Evolutionary conservation across 2,888 invertebrate genomes (phyloP), one percentile per base, ranked within the genome.

Genomic region (Xanthia icteritia): DNA sequence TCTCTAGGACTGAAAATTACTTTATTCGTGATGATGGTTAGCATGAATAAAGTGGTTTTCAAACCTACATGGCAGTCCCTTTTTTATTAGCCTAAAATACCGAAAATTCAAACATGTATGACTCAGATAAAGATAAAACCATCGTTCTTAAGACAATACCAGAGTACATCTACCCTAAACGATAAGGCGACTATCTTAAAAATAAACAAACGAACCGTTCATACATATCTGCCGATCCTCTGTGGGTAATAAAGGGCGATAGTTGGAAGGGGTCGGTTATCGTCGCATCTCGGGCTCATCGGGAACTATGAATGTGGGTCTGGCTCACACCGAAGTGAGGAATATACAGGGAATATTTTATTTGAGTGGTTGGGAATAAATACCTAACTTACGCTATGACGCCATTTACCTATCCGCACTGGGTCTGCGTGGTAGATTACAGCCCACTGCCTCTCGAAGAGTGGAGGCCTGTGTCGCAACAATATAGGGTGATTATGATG

Each of bases 221-320:
- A 54, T 39, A 79, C 67, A 77, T 83, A 77, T 75, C 71, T 74
- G 66, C 58, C 64, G 61, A 67, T 82, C 80, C 78, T 79, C 81
- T 60, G 81, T 73, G 79, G 72, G 76, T 58, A 74, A 76, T 79
- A 84, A 78, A 81, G 76, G 69, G 48, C n/a, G 60, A 82, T 81
- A 81, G 79, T 83, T 76, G 70, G 74, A 76, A 83, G 82, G 83
- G 82, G 74, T 77, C 66, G 48, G 81, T 72, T 80, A 87, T 86
- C 85, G 76, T 42, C 66, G 58, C 79, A 85, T 82, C 79, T 76
- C 27, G 76, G 39, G 23, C 78, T 71, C 76, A 79, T 79, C 63
- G 76, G 31, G 23, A 75, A 76, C 84, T 81, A 82, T 69, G 78
- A 82, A 86, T 81, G 69, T 87, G 76, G 82, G 84, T 77, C 65